Percentiles rank a stretch among this genome's conserved stretches.
Conservation (phyloP, 2,888 invertebrate genomes). For the Trileptium ribeirensis region DNA sequence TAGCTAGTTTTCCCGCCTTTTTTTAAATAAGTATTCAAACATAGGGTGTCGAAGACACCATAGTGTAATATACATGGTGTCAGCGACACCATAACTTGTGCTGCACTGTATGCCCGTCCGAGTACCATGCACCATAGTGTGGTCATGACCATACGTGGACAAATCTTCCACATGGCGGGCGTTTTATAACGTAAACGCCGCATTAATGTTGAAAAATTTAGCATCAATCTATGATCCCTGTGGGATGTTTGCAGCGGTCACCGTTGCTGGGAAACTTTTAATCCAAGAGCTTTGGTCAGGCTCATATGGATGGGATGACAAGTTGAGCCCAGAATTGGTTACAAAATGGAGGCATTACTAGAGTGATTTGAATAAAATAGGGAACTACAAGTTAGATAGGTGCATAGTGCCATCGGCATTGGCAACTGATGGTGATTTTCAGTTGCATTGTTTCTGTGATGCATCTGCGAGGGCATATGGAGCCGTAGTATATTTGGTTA, state of each 20-base stretch:
- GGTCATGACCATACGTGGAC: no score
- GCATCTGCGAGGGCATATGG: constrained; percentile 19
- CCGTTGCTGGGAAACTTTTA: constrained; percentile 26
- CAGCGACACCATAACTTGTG: no score
- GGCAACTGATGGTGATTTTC: background rate
- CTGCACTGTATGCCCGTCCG: no score
- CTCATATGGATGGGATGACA: constrained; percentile 15
- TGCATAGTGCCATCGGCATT: no score
- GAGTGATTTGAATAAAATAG: background rate
- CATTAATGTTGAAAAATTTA: no score
- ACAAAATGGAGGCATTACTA: background rate
- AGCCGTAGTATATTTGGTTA: background rate
- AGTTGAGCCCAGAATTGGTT: background rate
- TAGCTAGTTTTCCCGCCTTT: no score
- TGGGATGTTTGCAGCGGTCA: constrained; percentile 31
- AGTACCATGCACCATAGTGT: no score
- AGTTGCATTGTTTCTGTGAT: constrained; percentile 19
- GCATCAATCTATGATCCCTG: constrained; percentile 32
- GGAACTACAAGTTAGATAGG: background rate
- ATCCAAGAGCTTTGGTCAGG: constrained; percentile 22
- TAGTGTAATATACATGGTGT: no score
- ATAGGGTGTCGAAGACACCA: no score
- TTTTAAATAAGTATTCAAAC: no score
- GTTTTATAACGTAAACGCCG: no score
- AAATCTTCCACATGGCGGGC: no score